Evolutionary conservation across 2,888 invertebrate genomes (phyloP).

Genomic region (Cephus nigrinus): DNA sequence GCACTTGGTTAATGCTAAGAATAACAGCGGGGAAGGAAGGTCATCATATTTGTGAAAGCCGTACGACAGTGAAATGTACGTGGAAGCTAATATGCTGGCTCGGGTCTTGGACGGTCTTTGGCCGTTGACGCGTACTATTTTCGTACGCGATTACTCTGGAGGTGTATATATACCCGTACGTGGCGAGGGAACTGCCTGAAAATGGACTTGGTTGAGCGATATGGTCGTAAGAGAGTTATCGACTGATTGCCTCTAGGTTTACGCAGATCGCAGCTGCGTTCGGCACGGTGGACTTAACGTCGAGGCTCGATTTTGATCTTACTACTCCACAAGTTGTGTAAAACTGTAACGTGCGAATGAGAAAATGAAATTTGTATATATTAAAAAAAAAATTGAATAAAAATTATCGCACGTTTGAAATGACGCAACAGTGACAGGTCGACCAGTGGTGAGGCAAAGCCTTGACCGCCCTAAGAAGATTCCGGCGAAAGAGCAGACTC

Average conservation of each 20-base stretch:
- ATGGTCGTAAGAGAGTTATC: neutral
- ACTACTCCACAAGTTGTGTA: no score
- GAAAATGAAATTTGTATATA: neutral
- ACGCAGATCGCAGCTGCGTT: neutral
- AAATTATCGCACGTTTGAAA: neutral
- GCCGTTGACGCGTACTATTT: neutral
- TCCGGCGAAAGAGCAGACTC: conserved; percentile 52
- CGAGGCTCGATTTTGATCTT: no score
- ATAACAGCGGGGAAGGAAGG: neutral
- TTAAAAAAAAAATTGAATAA: neutral
- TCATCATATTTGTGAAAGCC: neutral
- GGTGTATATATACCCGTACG: neutral
- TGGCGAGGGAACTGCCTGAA: neutral
- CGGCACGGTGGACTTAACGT: neutral
- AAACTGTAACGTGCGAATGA: no score
- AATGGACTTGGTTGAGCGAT: neutral
- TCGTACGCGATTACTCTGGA: neutral
- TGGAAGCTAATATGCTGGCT: neutral
- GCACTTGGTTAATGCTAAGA: neutral
- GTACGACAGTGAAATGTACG: neutral
- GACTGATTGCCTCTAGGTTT: neutral
- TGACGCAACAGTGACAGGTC: neutral
- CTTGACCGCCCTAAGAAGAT: conserved; percentile 45
- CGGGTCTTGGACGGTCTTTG: neutral
- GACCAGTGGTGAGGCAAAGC: neutral